Base-by-base conservation (phyloP, 2,113 vertebrate genomes). In the Crotalus tigris region DNA sequence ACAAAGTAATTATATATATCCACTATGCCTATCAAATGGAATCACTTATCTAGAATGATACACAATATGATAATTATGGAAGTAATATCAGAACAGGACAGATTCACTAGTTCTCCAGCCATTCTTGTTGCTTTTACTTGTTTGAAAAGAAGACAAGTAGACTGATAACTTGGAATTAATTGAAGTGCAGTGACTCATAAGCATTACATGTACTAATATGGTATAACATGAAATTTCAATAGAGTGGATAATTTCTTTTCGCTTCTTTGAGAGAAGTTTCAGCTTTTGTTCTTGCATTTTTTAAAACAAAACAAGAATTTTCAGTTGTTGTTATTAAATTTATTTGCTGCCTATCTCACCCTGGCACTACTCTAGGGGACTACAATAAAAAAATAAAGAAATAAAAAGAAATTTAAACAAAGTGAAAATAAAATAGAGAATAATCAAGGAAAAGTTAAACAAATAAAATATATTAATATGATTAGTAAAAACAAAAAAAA, bases 91-190 rank as follows among this genome's bases (percentile, higher is more conserved):
- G 33, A 93, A 26, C 5, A 93, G 24, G 44, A 91, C 51, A 55
- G 10, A 39, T 23, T 94, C 53, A 93, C 90, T 1, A 90, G 19
- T 17, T 92, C 92, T 89, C 24, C 61, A 57, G 10, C 51, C 94
- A 58, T 39, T 95, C 33, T 87, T 93, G 90, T 24, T 49, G 2
- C 15, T 92, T 93, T 90, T n/a, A 51, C 0, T 3, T 12, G 12
- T 57, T 94, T 0, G 23, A 4, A 29, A 59, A 88, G 69, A 87
- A 92, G n/a, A 91, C 11, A 93, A 23, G 92, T 91, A 6, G 64
- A 92, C 11, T 91, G 85, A 90, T 51, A 49, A 87, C 44, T 92
- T n/a, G 87, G 81, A 95, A 94, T 55, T 93, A 94, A 93, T 51
- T 93, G 75, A 85, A 88, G 12, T 5, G 86, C 23, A 15, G 19